phyloP scores from a whole-genome alignment of 2,797 vertebrate species.

The Acrossocheilus wenchowensis region DNA sequence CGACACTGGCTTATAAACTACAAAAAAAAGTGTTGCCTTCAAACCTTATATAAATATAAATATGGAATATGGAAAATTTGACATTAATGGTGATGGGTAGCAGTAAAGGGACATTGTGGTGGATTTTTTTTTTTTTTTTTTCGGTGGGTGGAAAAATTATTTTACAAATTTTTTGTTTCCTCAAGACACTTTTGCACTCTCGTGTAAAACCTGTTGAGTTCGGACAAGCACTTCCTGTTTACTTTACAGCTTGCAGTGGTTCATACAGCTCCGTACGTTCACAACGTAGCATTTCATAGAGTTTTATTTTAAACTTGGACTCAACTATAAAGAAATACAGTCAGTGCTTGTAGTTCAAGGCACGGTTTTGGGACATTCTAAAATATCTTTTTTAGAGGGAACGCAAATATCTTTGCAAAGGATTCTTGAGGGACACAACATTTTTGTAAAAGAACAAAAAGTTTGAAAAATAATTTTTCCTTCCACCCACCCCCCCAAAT shows the following conservation, averaged over 20 bases:
- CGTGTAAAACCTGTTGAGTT: background rate
- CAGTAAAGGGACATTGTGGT: background rate
- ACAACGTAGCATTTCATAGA: background rate
- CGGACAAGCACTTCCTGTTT: background rate
- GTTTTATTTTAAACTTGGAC: background rate
- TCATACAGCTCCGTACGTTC: background rate
- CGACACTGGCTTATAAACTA: conserved; percentile 6
- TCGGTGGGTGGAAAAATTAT: no score
- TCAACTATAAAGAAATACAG: background rate
- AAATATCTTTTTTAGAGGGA: background rate
- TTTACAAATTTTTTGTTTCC: no score
- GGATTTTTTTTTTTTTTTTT: no score
- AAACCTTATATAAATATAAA: no score
- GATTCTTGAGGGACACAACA: no score
- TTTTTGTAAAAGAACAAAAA: no score
- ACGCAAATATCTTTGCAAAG: background rate
- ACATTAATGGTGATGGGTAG: no score
- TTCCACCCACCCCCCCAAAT: background rate
- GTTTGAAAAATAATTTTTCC: background rate
- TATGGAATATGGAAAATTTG: no score
- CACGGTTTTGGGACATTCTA: background rate
- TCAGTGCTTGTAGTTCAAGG: background rate
- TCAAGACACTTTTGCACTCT: background rate
- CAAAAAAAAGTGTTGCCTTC: background rate
- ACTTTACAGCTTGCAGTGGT: background rate